Evolutionary conservation across 1,140 invertebrate genomes (phyloP), one percentile per base, ranked within the genome.

Genomic region (Drosophila littoralis): DNA sequence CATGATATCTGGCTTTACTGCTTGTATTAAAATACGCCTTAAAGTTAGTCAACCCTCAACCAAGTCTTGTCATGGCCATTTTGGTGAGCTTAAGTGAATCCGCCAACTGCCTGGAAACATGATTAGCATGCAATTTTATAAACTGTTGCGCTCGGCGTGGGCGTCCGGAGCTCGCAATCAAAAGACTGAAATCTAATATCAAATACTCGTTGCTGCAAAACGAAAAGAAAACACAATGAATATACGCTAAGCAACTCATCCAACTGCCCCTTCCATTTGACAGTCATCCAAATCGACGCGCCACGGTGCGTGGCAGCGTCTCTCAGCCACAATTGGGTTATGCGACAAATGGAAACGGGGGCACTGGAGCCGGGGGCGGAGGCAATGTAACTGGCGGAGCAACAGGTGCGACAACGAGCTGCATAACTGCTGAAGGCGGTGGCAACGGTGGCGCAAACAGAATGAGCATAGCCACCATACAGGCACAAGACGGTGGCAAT

Each of bases 251-350:
- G 63, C 42, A 58, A 42, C 38, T 12, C 15, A 7, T 54, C 7
- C 45, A 13, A 12, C 17, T 15, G 28, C 32, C 15, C n/a, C 28
- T 17, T 33, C 38, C 57, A 42, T 35, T 63, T 45, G 15, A 59
- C 74, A 91, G 90, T 50, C 90, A 91, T 77, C 90, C 90, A 10
- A 91, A 91, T 76, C 86, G 90, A 63, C 83, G 83, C 13, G 83
- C 86, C 55, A 82, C 90, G 67, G 86, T 91, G 52, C 90, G 81
- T 71, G 76, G 76, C 22, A 88, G 75, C 59, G 68, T 69, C 58
- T 85, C 90, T 3, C 83, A 90, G 75, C 83, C 90, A 33, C 90
- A 91, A 79, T 77, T 91, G 71, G 77, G 86, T 77, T 80, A 89
- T 50, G 35, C 80, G 15, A 73, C 70, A 66, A 91, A 79, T 79